Percentiles rank a stretch among this genome's conserved stretches.
phyloP scores from a whole-genome alignment of 1,140 invertebrate species.

The Drosophila funebris region DNA sequence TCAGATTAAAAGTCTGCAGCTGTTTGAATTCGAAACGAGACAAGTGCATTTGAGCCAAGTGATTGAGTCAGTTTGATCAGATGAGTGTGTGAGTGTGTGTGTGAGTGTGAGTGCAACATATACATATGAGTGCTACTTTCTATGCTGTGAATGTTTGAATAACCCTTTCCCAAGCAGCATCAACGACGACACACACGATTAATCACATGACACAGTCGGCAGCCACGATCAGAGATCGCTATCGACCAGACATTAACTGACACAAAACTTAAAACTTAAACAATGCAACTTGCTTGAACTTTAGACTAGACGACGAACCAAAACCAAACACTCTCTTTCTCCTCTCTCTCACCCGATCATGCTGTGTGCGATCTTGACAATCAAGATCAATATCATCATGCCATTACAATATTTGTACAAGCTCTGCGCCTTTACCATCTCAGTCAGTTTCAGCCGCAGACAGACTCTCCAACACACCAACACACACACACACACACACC shows the following conservation, averaged over 20 bases:
- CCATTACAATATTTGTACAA: constrained; percentile 76
- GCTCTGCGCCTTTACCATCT: constrained; percentile 60
- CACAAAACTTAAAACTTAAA: constrained; percentile 69
- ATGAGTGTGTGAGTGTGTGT: too few relatives aligned
- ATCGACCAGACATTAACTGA: constrained; percentile 64
- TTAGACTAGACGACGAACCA: constrained; percentile 43
- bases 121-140: constrained; percentile 74
- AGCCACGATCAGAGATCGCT: constrained; percentile 67
- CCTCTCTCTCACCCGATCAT: constrained; percentile 41
- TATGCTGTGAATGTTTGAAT: constrained; percentile 41
- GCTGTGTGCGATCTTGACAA: constrained; percentile 78
- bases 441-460: constrained; percentile 24
- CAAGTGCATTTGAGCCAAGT: constrained; percentile 52
- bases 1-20: constrained; percentile 57
- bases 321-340: constrained; percentile 2
- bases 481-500: neutral
- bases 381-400: constrained; percentile 75
- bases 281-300: constrained; percentile 75
- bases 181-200: constrained; percentile 59
- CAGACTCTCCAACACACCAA: constrained; percentile 44
- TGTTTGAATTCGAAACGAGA: constrained; percentile 33
- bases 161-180: constrained; percentile 61
- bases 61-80: constrained; percentile 27
- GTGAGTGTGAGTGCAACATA: constrained; percentile 34
- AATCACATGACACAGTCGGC: constrained; percentile 58